Evolutionary conservation across 1,140 invertebrate genomes (phyloP), one percentile per base, ranked within the genome.

Genomic region (Hesperophylax magnus): DNA sequence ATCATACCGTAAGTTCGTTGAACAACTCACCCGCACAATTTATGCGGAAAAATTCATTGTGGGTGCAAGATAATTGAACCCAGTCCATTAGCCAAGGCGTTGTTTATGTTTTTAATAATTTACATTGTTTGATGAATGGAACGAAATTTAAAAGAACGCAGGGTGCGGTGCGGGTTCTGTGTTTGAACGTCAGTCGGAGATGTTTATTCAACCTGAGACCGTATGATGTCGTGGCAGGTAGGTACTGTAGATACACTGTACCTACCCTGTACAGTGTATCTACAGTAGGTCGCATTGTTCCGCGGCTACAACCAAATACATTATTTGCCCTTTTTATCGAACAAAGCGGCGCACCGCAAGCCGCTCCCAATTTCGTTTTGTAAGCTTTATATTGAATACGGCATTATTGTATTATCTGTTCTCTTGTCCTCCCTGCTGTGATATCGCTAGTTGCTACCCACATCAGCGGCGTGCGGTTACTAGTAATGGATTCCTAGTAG

Each of bases 261-360:
- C 14, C 53, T 47, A 47, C 0, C 39, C 39, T 11, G 39, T 1
- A n/a, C n/a, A n/a, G n/a, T 27, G 5, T 27, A 27, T 27, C 2
- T 27, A 7, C 7, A 15, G 2, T 18, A 39, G 27, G 14, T 20
- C 65, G 34, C 65, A 69, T 69, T 69, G 61, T 65, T 65, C 61
- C 74, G 34, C 74, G 58, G 53, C 60, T 18, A 39, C 76, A 67
- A 69, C 69, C 77, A 67, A 78, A 67, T 67, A 78, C 24, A 78
- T 78, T 5, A 78, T 78, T 78, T 78, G 67, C 63, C 77, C 56
- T 78, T 78, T 78, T 65, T 75, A 71, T 71, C 22, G 75, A 77
- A 77, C 75, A 77, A 77, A 77, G 75, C 75, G 15, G 18, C 60
- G 56, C 60, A 77, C 75, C 75, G 75, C 75, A 78, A 78, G 47